These are phyloP conservation scores for Corythaixoides concolor DNA, from an alignment of 2,113 vertebrate genomes.

Conservation along the genomic window DNA sequence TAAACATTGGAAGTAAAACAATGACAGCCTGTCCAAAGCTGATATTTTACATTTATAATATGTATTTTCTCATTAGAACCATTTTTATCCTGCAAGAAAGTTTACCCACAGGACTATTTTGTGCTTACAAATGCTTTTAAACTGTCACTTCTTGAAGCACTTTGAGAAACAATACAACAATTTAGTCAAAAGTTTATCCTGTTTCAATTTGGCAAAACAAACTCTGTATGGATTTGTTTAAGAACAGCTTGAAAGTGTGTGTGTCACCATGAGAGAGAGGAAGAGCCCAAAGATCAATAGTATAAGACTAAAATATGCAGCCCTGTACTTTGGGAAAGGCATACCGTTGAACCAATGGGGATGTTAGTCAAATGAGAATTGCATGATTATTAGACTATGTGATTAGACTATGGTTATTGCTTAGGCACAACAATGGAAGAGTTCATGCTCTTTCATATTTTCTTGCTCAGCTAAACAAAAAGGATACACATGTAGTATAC, in stretches of 20 bases:
- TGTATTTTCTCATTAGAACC: neutral
- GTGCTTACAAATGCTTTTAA: neutral
- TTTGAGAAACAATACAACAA: neutral
- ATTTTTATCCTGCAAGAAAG: neutral
- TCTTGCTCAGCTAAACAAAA: neutral
- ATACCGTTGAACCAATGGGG: neutral
- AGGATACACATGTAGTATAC: rapidly evolving
- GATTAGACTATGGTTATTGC: neutral
- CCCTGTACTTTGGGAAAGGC: neutral
- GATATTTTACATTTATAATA: neutral
- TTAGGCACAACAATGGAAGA: neutral
- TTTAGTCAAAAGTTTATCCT: neutral
- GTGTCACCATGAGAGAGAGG: neutral
- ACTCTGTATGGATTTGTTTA: neutral
- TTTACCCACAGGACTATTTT: neutral
- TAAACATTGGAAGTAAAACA: neutral
- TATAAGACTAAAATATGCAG: neutral
- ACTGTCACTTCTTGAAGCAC: neutral
- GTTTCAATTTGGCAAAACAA: neutral
- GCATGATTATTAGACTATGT: neutral
- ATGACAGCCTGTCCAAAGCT: neutral
- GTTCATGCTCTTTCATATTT: neutral
- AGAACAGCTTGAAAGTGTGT: neutral
- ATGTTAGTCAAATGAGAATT: neutral
- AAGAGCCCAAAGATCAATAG: neutral